These are phyloP conservation scores for Dasyprocta punctata DNA, from an alignment of 2,113 vertebrate species.

Conservation along the genomic window DNA sequence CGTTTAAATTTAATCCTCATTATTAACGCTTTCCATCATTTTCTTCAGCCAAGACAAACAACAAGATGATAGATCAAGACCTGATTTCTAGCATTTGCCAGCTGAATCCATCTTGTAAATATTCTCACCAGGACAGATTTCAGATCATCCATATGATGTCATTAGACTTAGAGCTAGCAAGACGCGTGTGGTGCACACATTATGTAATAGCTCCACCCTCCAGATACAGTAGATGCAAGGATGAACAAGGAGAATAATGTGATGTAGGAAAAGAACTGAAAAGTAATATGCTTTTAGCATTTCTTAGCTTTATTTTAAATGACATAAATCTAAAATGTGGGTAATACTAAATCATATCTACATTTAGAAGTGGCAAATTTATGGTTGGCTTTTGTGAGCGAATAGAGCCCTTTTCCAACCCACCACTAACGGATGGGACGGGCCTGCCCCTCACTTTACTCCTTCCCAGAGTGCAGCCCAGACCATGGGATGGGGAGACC, in stretches of 20 bases:
- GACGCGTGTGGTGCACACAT: rapidly evolving
- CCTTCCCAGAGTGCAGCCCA: too few relatives aligned
- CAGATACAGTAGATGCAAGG: neutral
- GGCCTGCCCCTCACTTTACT: neutral
- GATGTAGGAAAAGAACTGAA: neutral
- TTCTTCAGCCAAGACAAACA: neutral
- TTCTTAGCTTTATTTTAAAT: slow-evolving; percentile 7
- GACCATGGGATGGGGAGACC: neutral
- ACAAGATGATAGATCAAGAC: neutral
- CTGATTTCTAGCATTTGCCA: neutral
- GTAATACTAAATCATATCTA: neutral
- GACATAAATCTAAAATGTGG: neutral
- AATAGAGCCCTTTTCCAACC: neutral
- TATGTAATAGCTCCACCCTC: neutral
- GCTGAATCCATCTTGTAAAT: neutral
- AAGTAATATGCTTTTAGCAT: neutral
- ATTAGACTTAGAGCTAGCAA: neutral
- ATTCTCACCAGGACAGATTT: neutral
- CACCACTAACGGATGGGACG: neutral
- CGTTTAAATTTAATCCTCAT: neutral
- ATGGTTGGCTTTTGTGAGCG: neutral
- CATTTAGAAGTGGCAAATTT: neutral
- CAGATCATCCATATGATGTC: neutral
- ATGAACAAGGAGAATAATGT: neutral
- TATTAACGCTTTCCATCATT: slow-evolving; percentile 18